Percentiles rank a stretch among this genome's conserved stretches.
Evolutionary conservation across 2,888 invertebrate genomes (phyloP).

Genomic region (Campaea margaritaria): DNA sequence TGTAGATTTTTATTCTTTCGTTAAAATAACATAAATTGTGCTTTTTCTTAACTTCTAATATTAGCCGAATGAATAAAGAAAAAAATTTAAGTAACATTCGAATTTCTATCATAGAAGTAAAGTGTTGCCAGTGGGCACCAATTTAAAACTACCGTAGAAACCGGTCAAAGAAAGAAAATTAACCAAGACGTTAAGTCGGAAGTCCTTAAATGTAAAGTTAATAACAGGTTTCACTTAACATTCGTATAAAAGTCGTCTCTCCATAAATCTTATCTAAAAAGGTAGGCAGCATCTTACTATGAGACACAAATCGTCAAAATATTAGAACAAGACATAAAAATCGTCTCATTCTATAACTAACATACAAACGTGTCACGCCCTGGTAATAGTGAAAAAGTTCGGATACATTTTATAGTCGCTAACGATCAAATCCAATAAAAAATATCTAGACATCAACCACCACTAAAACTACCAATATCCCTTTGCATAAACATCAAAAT

Average conservation of each 20-base stretch:
- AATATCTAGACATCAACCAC: conserved; percentile 30
- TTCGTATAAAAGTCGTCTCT: conserved; percentile 85
- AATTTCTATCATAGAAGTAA: conserved; percentile 48
- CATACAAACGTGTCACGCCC: conserved; percentile 65
- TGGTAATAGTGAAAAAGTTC: conserved; percentile 73
- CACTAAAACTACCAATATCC: conserved; percentile 8
- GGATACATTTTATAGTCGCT: conserved; percentile 72
- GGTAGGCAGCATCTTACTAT: conserved; percentile 74
- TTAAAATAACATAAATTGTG: conserved; percentile 80
- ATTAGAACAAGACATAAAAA: conserved; percentile 65
- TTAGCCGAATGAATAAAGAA: conserved; percentile 77
- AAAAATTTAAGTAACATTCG: conserved; percentile 51
- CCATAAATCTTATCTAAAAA: conserved; percentile 84
- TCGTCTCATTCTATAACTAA: conserved; percentile 64
- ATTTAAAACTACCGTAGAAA: conserved; percentile 47
- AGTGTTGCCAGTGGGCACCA: conserved; percentile 60
- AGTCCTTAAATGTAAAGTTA: conserved; percentile 81
- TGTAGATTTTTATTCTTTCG: conserved; percentile 67
- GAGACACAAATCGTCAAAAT: conserved; percentile 36
- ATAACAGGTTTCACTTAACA: conserved; percentile 82
- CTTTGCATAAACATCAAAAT: not conserved
- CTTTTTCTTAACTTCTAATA: conserved; percentile 78
- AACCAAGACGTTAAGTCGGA: conserved; percentile 78
- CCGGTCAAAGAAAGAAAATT: conserved; percentile 50
- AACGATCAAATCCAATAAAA: conserved; percentile 19